phyloP scores from a whole-genome alignment of 2,113 vertebrate species.

The Oplegnathus fasciatus region DNA sequence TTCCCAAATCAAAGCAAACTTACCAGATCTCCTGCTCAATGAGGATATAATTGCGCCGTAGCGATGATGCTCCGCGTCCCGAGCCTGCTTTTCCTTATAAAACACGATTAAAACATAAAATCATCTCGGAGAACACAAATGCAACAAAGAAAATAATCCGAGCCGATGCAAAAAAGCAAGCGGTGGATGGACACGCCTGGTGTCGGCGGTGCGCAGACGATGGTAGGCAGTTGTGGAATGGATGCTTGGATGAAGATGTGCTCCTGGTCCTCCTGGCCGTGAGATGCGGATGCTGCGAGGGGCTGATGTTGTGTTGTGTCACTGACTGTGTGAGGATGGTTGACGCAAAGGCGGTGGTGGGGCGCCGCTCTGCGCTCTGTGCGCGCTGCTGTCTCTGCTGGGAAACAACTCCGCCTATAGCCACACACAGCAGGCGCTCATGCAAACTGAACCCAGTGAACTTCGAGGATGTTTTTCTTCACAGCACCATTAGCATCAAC shows the following conservation, averaged over 20 bases:
- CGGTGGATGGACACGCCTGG: constrained; percentile 56
- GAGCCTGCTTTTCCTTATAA: constrained; percentile 34
- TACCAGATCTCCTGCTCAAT: constrained; percentile 64
- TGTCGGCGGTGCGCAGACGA: constrained; percentile 70
- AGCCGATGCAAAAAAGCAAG: constrained; percentile 34
- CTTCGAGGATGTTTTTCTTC: neutral
- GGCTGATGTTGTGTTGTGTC: constrained; percentile 70
- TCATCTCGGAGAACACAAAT: constrained; percentile 56
- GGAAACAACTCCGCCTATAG: constrained; percentile 62
- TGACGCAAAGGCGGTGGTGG: constrained; percentile 77
- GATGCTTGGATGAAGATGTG: constrained; percentile 80
- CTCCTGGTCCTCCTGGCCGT: constrained; percentile 77
- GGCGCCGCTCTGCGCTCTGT: constrained; percentile 81
- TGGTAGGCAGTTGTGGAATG: constrained; percentile 74
- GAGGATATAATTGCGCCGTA: constrained; percentile 42
- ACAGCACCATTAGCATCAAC: neutral
- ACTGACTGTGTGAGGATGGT: constrained; percentile 47
- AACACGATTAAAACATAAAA: constrained; percentile 48
- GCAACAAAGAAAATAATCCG: constrained; percentile 52
- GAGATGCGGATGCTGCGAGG: constrained; percentile 77
- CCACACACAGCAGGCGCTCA: neutral
- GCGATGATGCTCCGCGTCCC: constrained; percentile 66
- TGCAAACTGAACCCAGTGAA: constrained; percentile 47
- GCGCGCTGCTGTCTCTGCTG: constrained; percentile 61
- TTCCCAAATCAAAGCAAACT: constrained; percentile 40